Base-by-base conservation (phyloP, 1,140 invertebrate species). In the Atopsyche davidsoni region DNA sequence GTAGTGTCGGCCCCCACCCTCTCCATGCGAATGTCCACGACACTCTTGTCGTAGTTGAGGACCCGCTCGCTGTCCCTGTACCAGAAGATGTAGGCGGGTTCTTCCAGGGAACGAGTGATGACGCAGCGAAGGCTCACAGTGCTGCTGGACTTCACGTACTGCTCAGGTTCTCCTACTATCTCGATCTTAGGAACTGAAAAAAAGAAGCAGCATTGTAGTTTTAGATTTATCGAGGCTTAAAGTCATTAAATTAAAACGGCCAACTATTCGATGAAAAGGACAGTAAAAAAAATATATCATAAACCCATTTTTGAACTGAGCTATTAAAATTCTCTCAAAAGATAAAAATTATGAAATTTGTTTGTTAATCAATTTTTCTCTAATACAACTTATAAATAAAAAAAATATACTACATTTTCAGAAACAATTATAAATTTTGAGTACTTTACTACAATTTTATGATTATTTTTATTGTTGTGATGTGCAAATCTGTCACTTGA, bases 31-130 rank as follows among this genome's bases (percentile, higher is more conserved):
- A 82, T 81, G 62, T 80, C 78, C 42, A 53, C 25, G 14, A 42
- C 24, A 40, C 77, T 73, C 47, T 69, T 66, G 61, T 83, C 79
- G 64, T 83, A 81, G 68, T 82, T 80, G 62, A 86, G 75, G 21
- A 86, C 80, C 52, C 83, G 67, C 60, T 78, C 75, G 47, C 74
- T 77, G 67, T 85, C 75, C 65, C 76, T 75, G 64, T 77, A 79
- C 77, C 77, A 79, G 67, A 78, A 78, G 57, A 79, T 79, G 66
- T 77, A 78, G 52, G 75, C 73, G 56, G 77, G 76, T 62, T 77
- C 76, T 64, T 78, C 76, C 28, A 79, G 64, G 58, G 76, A 75
- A 58, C 76, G 74, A 14, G 75, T 76, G 60, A 78, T 75, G 46
- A 79, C 75, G 64, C 77, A 79, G 55, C 74, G 72, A 2, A 79